Base-by-base conservation (phyloP, 1,140 invertebrate species). In the Orussus abietinus region DNA sequence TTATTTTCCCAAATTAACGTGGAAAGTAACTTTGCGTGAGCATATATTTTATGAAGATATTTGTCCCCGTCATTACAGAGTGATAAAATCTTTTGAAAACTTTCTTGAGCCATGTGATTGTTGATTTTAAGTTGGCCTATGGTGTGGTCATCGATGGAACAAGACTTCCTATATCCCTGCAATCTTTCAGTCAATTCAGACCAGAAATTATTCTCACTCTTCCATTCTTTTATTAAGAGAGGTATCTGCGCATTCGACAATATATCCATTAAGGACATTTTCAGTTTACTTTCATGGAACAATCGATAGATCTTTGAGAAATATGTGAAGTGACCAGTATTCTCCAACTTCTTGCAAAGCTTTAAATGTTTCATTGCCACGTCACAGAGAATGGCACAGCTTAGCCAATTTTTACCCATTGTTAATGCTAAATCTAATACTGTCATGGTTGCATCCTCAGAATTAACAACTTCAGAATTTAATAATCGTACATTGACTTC, bases 381-480 rank as follows among this genome's bases (percentile, higher is more conserved):
- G 2, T 66, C 54, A 7, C 53, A 55, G 3, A 68, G 20, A 39
- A 51, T 64, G 2, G 34, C 40, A 4, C 64, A 64, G 9, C 44
- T 43, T 11, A 47, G 38, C 17, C 35, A 42, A 3, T 36, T 52
- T 3, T 51, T 44, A 9, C 51, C 38, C 19, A 51, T 51, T 6
- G 66, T 69, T n/a, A 69, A 20, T 4, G 64, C 55, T 3, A 70
- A 38, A 49, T 70, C 67, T 2, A 69, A 22, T 2, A 46, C 53
- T 5, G 59, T 53, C 4, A 71, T 36, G 4, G 62, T 60, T 35
- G 67, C 51, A 31, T 68, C 53, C 10, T 64, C 55, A 2, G 32
- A 42, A 9, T 17, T 55, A 5, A 37, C 28, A 6, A 31, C 14
- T 4, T 56, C 35, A 1, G 39, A 39, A 15, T 36, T 53, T 3